Conservation (phyloP, 2,888 invertebrate species). For the Bruchidius siliquastri region DNA sequence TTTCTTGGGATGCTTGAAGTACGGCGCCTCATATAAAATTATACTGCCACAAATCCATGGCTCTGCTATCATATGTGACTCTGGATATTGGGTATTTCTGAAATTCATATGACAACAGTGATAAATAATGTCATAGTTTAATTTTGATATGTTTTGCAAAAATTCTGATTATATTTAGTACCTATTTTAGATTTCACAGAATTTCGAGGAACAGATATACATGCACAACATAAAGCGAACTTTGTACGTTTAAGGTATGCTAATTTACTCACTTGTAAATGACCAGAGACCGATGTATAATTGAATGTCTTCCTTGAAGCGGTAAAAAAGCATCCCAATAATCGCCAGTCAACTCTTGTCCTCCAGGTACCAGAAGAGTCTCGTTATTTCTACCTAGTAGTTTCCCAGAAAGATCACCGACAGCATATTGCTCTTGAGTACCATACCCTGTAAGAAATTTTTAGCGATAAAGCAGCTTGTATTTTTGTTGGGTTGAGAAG, state of each 20-base stretch:
- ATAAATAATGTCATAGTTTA: no score
- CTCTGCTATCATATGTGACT: conserved; percentile 42
- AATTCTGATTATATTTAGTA: no score
- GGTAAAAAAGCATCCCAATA: conserved; percentile 86
- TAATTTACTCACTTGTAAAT: conserved; percentile 59
- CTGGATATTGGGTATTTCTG: conserved; percentile 50
- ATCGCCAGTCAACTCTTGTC: conserved; percentile 66
- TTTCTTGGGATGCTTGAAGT: conserved; percentile 63
- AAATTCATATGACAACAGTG: neutral
- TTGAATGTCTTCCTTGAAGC: conserved; percentile 71
- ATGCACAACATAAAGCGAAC: no score
- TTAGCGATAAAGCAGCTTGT: neutral
- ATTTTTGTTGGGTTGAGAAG: no score
- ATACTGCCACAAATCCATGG: conserved; percentile 66
- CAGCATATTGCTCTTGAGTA: conserved; percentile 84
- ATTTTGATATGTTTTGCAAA: no score
- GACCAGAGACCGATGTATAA: conserved; percentile 76
- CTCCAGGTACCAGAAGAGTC: conserved; percentile 63
- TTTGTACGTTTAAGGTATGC: neutral
- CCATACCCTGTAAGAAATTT: conserved; percentile 57
- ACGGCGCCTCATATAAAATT: conserved; percentile 54
- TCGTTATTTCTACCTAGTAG: conserved; percentile 69
- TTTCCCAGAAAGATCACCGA: conserved; percentile 88
- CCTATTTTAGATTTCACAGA: no score
- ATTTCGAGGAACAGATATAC: no score